Evolutionary conservation across 37 sponge, comb jelly and placozoan genomes (phyloP).

Genomic region (Oscarella lobularis): DNA sequence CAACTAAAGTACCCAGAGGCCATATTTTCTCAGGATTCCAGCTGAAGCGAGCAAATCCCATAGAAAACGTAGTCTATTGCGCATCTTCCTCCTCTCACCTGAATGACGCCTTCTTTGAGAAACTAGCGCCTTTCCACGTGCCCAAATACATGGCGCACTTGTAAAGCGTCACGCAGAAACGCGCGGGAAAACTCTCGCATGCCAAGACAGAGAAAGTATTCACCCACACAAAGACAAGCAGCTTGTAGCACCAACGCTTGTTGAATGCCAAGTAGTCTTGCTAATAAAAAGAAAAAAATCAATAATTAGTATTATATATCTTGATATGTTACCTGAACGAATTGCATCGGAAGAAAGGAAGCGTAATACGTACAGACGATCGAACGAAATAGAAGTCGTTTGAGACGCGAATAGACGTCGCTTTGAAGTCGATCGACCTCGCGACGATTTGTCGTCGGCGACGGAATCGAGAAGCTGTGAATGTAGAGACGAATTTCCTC

Average conservation of each 20-base stretch:
- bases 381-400: slow-evolving; percentile 68
- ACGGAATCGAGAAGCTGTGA: background rate
- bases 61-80: no score
- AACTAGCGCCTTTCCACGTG: slow-evolving; percentile 28
- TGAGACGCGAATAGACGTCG: slow-evolving; percentile 23
- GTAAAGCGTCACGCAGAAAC: slow-evolving; percentile 47
- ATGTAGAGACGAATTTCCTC: background rate
- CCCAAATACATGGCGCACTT: slow-evolving; percentile 55
- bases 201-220: slow-evolving; percentile 55
- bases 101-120: no score
- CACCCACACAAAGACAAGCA: slow-evolving; percentile 54
- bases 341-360: slow-evolving; percentile 59
- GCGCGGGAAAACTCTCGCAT: slow-evolving; percentile 50
- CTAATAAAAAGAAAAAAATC: background rate
- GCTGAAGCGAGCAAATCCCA: slow-evolving; percentile 14
- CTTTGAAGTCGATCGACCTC: background rate
- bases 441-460: background rate
- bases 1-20: slow-evolving; percentile 33
- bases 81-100: no score
- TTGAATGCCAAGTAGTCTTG: slow-evolving; percentile 58
- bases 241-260: slow-evolving; percentile 69
- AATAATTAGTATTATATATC: no score
- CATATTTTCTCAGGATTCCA: slow-evolving; percentile 51
- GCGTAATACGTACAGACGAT: slow-evolving; percentile 70
- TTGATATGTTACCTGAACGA: slow-evolving; percentile 68